A percentile compares a stretch with the other conserved stretches of the same genome.
Conservation (phyloP, 2,888 invertebrate genomes). For the Mythimna albipuncta region DNA sequence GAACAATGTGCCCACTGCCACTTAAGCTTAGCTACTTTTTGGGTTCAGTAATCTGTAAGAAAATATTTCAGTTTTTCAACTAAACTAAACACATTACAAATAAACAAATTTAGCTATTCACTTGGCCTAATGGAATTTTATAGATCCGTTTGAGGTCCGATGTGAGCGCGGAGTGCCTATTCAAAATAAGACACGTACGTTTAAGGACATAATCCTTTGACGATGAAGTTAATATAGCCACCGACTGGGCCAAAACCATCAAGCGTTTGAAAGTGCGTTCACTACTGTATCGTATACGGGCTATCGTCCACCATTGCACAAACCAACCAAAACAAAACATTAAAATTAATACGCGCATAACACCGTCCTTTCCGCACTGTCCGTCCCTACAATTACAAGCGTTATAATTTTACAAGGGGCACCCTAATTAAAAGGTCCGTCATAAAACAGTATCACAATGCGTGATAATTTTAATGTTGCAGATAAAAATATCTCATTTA, state of each 20-base stretch:
- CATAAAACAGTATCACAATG: conserved; percentile 57
- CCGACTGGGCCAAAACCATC: background rate
- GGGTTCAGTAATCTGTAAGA: too few relatives aligned
- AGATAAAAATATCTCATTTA: conserved; percentile 63
- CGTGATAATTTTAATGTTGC: conserved; percentile 62
- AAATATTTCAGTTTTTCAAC: too few relatives aligned
- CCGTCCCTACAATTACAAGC: conserved; percentile 39
- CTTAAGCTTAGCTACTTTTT: too few relatives aligned
- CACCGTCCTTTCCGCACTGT: conserved; percentile 8
- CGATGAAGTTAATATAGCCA: background rate
- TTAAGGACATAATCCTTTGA: background rate
- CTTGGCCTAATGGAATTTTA: background rate
- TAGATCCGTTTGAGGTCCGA: background rate
- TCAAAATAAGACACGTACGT: background rate
- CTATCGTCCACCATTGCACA: background rate
- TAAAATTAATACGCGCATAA: conserved; percentile 35
- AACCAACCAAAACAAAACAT: conserved; percentile 23
- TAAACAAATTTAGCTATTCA: too few relatives aligned
- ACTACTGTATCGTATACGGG: background rate
- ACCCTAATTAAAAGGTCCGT: conserved; percentile 54
- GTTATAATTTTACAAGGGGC: conserved; percentile 43
- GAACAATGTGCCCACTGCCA: too few relatives aligned
- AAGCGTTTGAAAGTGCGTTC: too few relatives aligned
- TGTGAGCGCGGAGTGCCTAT: background rate
- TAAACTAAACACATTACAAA: too few relatives aligned